Evolutionary conservation across 2,797 vertebrate species (phyloP), one percentile per base, ranked within the genome.

Genomic region (Alca torda): DNA sequence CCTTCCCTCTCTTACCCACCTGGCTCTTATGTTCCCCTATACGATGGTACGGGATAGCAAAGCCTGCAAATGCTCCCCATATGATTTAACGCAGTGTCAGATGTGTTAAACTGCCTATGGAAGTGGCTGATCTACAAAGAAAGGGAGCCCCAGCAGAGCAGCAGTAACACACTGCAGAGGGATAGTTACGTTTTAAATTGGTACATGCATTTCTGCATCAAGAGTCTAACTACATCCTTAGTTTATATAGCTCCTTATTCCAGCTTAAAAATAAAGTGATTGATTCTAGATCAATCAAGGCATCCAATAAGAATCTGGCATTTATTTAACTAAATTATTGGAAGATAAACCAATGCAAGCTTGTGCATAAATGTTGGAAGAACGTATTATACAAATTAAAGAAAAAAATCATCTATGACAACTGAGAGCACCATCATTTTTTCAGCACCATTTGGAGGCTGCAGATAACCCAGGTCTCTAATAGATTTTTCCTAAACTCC

Each of bases 261-360:
- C 50, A 84, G 16, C 15, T 59, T 63, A 61, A 93, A 94, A 94
- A 68, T 48, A 83, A 78, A 89, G 81, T 24, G 23, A 37, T 41
- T 65, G 33, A 73, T 95, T 87, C 65, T 61, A 86, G 73, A 68
- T 85, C 7, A 91, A 54, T 89, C 90, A 93, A 89, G 59, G 63
- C 13, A 9, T 81, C 35, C 46, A 9, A 46, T 20, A 54, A 79
- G 68, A 57, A 85, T 70, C 13, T 78, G 54, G 53, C 33, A 78
- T 53, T 92, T 77, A 72, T 87, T 89, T 81, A 80, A 51, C 8
- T 51, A 79, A 75, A 86, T 77, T 92, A 81, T 82, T 64, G 95
- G 51, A 93, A 88, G 53, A 92, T 53, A 90, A 90, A 87, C 19
- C 60, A 83, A 63, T 16, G 11, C 18, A 81, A 70, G 17, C 46